Conservation (phyloP, 2,888 invertebrate species). For the Actias luna region DNA sequence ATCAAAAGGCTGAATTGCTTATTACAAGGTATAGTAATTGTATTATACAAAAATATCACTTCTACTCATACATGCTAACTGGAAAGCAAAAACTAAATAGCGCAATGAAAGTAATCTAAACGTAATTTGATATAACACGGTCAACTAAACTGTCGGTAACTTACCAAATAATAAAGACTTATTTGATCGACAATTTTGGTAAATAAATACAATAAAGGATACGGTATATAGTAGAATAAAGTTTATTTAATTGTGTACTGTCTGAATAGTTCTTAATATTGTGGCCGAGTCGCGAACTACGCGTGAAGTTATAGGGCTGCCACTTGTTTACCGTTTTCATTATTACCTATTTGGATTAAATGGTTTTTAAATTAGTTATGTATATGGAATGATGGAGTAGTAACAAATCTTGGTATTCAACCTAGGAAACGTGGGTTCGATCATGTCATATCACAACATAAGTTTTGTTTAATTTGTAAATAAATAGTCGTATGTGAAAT, state of each 20-base stretch:
- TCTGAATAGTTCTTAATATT: not conserved
- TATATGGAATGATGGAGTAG: not conserved
- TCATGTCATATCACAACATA: no score
- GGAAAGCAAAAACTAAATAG: not conserved
- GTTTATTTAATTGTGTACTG: not conserved
- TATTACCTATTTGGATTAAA: not conserved
- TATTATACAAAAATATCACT: no score
- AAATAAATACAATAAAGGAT: not conserved
- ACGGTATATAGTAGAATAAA: not conserved
- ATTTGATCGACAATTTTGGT: not conserved
- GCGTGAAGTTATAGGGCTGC: conserved; percentile 24
- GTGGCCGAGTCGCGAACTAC: conserved; percentile 18
- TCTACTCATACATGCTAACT: not conserved
- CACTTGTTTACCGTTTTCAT: conserved; percentile 4
- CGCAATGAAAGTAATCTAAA: not conserved
- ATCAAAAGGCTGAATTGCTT: no score
- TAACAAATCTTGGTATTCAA: no score
- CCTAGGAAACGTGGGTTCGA: no score
- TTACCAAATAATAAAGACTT: not conserved
- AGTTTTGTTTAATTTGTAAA: no score
- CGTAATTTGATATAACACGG: not conserved
- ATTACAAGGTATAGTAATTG: no score
- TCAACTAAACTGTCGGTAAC: not conserved
- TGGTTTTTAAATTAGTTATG: not conserved
- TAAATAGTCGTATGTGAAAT: no score